Evolutionary conservation across 2,888 invertebrate genomes (phyloP).

Genomic region (Brenthis ino): DNA sequence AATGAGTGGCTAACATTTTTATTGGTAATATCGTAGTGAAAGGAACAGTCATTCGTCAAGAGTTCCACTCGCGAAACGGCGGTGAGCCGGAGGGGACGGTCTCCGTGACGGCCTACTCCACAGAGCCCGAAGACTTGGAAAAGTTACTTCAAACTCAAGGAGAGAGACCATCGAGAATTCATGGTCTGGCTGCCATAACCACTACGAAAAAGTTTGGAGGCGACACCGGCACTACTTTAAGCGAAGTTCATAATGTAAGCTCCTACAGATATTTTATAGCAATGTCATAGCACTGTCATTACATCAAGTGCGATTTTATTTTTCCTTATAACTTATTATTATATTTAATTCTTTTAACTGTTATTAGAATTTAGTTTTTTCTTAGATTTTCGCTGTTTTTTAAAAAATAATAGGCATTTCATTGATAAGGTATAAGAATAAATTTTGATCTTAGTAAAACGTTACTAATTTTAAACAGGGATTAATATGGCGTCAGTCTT

Average conservation of each 20-base stretch:
- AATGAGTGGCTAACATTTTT: slow-evolving; percentile 42
- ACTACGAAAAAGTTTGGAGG: slow-evolving; percentile 76
- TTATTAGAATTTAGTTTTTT: too few species aligned
- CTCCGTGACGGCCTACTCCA: slow-evolving; percentile 87
- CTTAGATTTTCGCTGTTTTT: too few species aligned
- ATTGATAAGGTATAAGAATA: too few species aligned
- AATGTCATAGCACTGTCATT: slow-evolving; percentile 1
- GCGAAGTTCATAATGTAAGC: slow-evolving; percentile 66
- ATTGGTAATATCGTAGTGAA: slow-evolving; percentile 79
- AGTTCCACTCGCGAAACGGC: slow-evolving; percentile 87
- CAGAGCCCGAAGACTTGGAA: slow-evolving; percentile 82
- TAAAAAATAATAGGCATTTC: too few species aligned
- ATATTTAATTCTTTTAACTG: background rate
- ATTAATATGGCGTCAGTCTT: too few species aligned
- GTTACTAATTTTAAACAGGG: too few species aligned
- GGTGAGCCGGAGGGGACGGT: slow-evolving; percentile 86
- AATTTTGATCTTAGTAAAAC: too few species aligned
- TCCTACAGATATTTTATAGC: slow-evolving; percentile 21
- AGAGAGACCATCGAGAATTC: slow-evolving; percentile 64
- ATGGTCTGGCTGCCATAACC: slow-evolving; percentile 75
- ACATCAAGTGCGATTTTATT: background rate
- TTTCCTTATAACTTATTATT: background rate
- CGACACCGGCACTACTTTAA: slow-evolving; percentile 64
- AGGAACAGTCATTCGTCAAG: slow-evolving; percentile 86
- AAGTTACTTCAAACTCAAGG: slow-evolving; percentile 64